Evolutionary conservation across 2,113 vertebrate genomes (phyloP), one percentile per base, ranked within the genome.

Genomic region (Trematomus loennbergii): DNA sequence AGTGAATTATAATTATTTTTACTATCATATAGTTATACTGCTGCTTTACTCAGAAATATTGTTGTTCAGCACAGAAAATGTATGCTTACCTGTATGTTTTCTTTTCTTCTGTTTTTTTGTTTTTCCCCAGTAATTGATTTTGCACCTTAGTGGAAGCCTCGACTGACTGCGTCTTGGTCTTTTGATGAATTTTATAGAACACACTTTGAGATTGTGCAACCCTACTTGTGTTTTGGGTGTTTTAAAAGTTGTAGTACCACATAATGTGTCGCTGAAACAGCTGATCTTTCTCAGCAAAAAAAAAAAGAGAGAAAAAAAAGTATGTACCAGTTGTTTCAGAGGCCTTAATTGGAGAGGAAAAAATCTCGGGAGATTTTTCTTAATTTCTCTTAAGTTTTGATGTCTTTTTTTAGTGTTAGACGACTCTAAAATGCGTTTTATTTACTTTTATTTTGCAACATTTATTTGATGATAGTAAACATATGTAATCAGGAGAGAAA

Each of bases 141-240:
- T 93, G 94, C 94, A 95, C 93, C 93, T 94, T 94, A 92, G 90
- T 92, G 87, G 82, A 92, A 91, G 87, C 84, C 96, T 94, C 75
- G 96, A 96, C 89, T 95, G 89, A 94, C 74, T 94, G 94, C 94
- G 96, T 97, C 96, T 95, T 93, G 95, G 95, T 96, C 95, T 95
- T 94, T 95, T 94, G 93, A 93, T 96, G 92, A 89, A 87, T 97
- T 96, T 96, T 96, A 96, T 96, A 95, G 95, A 96, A 96, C 95
- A 96, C 95, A 96, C 96, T 95, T 95, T 96, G 95, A 95, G 87
- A 95, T 95, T 94, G 88, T 96, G 94, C 95, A 93, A 96, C 95
- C 96, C 96, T 96, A 91, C 81, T 92, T 94, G 95, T 96, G 95
- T 96, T 89, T 95, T 93, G 96, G 96, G 96, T 97, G 96, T 97